Base-by-base conservation (phyloP, 2,888 invertebrate genomes). In the Tortricodes alternella region DNA sequence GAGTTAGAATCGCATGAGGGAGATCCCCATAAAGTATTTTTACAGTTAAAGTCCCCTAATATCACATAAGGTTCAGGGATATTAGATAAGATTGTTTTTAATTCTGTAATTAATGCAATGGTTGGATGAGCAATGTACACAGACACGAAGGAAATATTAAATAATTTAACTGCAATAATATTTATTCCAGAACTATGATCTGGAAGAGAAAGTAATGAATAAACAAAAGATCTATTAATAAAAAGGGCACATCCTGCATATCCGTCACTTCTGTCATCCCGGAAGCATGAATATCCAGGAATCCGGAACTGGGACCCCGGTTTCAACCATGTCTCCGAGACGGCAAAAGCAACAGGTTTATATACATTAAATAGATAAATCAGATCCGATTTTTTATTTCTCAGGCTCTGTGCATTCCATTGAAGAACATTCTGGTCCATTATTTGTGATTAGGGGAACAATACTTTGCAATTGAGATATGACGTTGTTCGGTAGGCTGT, bases 301-400 rank as follows among this genome's bases (percentile, higher is more conserved):
- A 56, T 15, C 23, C 21, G 6, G n/a, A 53, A 53, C 2, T n/a
- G 16, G 19, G 2, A 5, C n/a, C n/a, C n/a, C n/a, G n/a, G n/a
- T n/a, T n/a, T n/a, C n/a, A n/a, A n/a, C n/a, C n/a, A n/a, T n/a
- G 51, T 51, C 29, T 57, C 57, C 13, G 24, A 3, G 9, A 57
- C 24, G 5, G 35, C 32, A 23, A 15, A 37, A 9, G 27, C 3
- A 9, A 27, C 9, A 9, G 27, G 27, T 9, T 27, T 50, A 32
- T 41, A 37, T 11, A 21, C 18, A 39, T 51, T 34, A 1, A 57
- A 1, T 15, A 51, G 11, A 6, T 8, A 51, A 11, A 46, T 29
- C 9, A 57, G 2, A 13, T 57, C 51, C 8, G 8, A 18, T 35
- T 57, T 51, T 57, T n/a, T n/a, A n/a, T n/a, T n/a, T n/a, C n/a